These are phyloP conservation scores for Trichonephila inaurata DNA, from an alignment of 1,140 invertebrate genomes.

Conservation along the genomic window DNA sequence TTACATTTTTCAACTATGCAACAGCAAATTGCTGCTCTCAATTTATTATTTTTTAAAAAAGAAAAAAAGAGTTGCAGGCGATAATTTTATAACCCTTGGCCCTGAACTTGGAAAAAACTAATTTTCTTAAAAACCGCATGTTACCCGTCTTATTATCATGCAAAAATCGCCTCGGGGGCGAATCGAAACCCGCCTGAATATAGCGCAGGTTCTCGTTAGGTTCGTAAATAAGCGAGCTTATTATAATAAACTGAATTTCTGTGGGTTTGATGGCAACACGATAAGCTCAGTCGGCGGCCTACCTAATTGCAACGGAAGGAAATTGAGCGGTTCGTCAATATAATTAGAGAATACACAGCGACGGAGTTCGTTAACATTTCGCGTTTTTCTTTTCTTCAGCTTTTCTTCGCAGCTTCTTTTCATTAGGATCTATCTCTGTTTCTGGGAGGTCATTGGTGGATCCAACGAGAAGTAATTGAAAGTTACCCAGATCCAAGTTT, in stretches of 20 bases:
- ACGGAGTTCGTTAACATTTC: constrained; percentile 62
- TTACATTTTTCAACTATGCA: background rate
- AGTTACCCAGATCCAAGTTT: too few species aligned
- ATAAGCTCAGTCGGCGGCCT: constrained; percentile 65
- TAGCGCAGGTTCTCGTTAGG: constrained; percentile 38
- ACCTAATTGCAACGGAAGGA: constrained; percentile 70
- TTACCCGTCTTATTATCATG: background rate
- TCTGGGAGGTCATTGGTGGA: background rate
- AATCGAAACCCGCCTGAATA: background rate
- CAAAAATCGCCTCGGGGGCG: background rate
- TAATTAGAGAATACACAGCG: constrained; percentile 48
- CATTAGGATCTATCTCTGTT: background rate
- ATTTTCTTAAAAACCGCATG: constrained; percentile 36
- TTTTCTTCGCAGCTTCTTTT: constrained; percentile 48
- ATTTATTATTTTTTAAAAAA: background rate
- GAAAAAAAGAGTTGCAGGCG: background rate
- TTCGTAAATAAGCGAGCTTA: constrained; percentile 33
- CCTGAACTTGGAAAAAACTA: constrained; percentile 47
- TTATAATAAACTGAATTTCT: constrained; percentile 72
- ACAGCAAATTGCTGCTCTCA: background rate
- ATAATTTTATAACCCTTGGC: constrained; percentile 41
- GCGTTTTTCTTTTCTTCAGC: constrained; percentile 4
- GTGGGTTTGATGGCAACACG: constrained; percentile 58
- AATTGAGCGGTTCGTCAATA: constrained; percentile 52
- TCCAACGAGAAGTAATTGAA: too few species aligned